Evolutionary conservation across 2,888 invertebrate genomes (phyloP).

Genomic region (Plagiodera versicolora): DNA sequence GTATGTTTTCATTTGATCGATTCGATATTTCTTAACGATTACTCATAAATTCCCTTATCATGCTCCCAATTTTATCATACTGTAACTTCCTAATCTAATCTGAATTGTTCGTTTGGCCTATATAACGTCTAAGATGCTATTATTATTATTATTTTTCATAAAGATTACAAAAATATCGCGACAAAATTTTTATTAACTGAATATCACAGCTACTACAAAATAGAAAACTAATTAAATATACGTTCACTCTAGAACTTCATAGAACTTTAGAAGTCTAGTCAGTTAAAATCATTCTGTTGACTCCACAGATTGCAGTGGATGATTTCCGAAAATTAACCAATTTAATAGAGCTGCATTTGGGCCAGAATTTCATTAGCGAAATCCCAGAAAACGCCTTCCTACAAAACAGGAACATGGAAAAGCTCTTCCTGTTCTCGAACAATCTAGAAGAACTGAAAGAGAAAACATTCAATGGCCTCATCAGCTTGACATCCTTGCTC

Average conservation of each 20-base stretch:
- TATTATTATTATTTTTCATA: no score
- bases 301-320: constrained; percentile 58
- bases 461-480: constrained; percentile 64
- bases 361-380: constrained; percentile 65
- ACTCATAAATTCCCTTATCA: no score
- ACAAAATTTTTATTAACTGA: neutral
- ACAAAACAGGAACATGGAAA: constrained; percentile 62
- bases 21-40: neutral
- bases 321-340: constrained; percentile 61
- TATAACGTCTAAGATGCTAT: no score
- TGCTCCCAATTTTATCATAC: no score
- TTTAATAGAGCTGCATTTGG: constrained; percentile 68
- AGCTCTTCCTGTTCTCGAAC: constrained; percentile 70
- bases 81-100: no score
- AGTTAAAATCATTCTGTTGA: neutral
- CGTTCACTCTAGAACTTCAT: no score
- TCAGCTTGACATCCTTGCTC: constrained; percentile 67
- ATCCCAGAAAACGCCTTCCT: constrained; percentile 64
- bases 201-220: no score
- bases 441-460: constrained; percentile 65
- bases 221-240: no score
- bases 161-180: no score
- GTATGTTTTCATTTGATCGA: no score
- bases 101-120: no score
- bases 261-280: no score